Conservation (phyloP, 2,113 vertebrate species). For the Urocitellus parryii region DNA sequence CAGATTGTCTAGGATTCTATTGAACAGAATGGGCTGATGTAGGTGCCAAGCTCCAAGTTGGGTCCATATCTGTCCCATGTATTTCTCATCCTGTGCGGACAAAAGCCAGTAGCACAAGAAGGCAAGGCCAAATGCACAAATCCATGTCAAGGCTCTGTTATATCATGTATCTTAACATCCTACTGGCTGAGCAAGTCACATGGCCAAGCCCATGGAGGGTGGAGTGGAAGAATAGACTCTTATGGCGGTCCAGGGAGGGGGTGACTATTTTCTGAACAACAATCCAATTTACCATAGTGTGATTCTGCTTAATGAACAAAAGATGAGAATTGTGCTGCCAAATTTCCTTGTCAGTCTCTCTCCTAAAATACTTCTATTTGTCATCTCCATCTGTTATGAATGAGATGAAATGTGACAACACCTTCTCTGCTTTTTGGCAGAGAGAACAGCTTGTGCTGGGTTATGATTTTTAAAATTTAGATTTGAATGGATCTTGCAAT, state of each 20-base stretch:
- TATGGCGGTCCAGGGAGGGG: background rate
- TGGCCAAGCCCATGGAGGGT: background rate
- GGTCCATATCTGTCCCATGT: background rate
- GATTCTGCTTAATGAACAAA: conserved; percentile 69
- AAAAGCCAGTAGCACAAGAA: background rate
- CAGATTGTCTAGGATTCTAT: background rate
- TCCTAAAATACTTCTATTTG: conserved; percentile 83
- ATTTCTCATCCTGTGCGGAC: background rate
- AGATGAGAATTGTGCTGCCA: conserved; percentile 67
- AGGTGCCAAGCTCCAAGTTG: background rate
- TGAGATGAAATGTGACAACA: conserved; percentile 77
- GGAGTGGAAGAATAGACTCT: background rate
- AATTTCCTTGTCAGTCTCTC: conserved; percentile 76
- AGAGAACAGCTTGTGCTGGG: conserved; percentile 45
- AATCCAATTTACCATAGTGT: background rate
- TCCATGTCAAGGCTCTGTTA: background rate
- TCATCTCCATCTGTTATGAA: conserved; percentile 82
- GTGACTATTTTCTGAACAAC: conserved; percentile 54
- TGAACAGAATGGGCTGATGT: background rate
- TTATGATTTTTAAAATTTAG: conserved; percentile 62
- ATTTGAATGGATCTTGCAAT: conserved; percentile 69
- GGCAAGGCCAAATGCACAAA: background rate
- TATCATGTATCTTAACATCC: background rate
- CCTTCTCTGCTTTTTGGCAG: conserved; percentile 79
- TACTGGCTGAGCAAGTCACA: background rate